Conservation (phyloP, 2,888 invertebrate genomes). For the Leucozona laternaria region DNA sequence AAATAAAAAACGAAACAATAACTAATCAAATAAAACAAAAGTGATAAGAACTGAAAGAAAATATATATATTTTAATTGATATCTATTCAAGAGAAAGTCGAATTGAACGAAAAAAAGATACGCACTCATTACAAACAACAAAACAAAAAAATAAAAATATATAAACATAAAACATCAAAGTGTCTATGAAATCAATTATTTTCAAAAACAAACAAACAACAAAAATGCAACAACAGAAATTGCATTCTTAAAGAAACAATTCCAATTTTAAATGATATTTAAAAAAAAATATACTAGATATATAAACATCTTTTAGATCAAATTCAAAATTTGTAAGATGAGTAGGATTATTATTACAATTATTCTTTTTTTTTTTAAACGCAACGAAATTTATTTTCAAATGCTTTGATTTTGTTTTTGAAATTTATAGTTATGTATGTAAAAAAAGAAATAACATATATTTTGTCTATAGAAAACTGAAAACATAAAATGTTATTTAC, state of each 20-base stretch:
- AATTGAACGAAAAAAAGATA: constrained; percentile 25
- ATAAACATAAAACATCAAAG: constrained; percentile 65
- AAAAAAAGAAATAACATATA: constrained; percentile 7
- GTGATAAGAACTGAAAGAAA: constrained; percentile 70
- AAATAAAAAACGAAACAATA: no score
- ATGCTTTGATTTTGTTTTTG: constrained; percentile 36
- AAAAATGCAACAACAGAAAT: constrained; percentile 33
- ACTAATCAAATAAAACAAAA: constrained; percentile 59
- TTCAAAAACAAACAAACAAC: constrained; percentile 47
- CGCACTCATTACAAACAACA: constrained; percentile 37
- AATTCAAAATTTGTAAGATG: constrained; percentile 60
- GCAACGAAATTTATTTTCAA: constrained; percentile 69
- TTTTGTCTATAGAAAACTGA: background rate
- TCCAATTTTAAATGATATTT: constrained; percentile 65
- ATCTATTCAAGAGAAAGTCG: constrained; percentile 33
- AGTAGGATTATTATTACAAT: constrained; percentile 27
- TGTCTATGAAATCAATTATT: constrained; percentile 74
- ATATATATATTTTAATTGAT: constrained; percentile 67
- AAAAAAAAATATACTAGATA: constrained; percentile 61
- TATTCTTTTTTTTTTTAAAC: constrained; percentile 38
- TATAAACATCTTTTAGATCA: constrained; percentile 50
- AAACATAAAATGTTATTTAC: constrained; percentile 3
- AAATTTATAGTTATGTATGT: background rate
- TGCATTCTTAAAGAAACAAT: constrained; percentile 56
- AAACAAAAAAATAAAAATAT: constrained; percentile 12